These are phyloP conservation scores for Agrypnus murinus DNA, from an alignment of 2,888 invertebrate genomes.

Conservation along the genomic window DNA sequence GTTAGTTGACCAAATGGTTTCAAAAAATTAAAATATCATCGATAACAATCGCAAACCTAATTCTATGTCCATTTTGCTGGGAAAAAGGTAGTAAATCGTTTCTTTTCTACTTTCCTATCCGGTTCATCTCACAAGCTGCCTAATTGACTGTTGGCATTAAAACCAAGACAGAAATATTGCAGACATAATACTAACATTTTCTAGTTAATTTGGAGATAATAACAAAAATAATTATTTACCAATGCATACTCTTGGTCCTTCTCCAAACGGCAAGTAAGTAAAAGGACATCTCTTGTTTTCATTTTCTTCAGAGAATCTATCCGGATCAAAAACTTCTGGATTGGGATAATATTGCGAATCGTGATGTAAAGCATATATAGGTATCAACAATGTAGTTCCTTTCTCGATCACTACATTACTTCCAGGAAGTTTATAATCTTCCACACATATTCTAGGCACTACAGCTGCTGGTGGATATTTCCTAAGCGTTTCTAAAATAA, in stretches of 20 bases:
- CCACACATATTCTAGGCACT: conserved; percentile 58
- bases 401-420: conserved; percentile 58
- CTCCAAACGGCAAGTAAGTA: conserved; percentile 63
- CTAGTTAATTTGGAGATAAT: too few species aligned
- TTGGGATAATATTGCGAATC: conserved; percentile 66
- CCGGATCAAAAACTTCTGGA: conserved; percentile 68
- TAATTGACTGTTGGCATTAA: too few species aligned
- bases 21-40: too few species aligned
- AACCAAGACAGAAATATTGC: too few species aligned
- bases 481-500: conserved; percentile 66
- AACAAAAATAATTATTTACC: too few species aligned
- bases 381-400: conserved; percentile 63
- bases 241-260: conserved; percentile 64
- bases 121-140: too few species aligned
- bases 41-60: too few species aligned
- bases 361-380: conserved; percentile 63
- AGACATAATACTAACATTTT: too few species aligned
- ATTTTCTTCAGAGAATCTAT: conserved; percentile 65
- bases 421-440: conserved; percentile 58
- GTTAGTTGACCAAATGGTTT: too few species aligned
- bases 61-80: too few species aligned
- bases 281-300: conserved; percentile 59
- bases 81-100: too few species aligned
- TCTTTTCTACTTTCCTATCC: too few species aligned
- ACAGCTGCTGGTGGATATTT: conserved; percentile 65